These are phyloP conservation scores for Papilio demoleus DNA, from an alignment of 2,888 invertebrate species.

Conservation along the genomic window DNA sequence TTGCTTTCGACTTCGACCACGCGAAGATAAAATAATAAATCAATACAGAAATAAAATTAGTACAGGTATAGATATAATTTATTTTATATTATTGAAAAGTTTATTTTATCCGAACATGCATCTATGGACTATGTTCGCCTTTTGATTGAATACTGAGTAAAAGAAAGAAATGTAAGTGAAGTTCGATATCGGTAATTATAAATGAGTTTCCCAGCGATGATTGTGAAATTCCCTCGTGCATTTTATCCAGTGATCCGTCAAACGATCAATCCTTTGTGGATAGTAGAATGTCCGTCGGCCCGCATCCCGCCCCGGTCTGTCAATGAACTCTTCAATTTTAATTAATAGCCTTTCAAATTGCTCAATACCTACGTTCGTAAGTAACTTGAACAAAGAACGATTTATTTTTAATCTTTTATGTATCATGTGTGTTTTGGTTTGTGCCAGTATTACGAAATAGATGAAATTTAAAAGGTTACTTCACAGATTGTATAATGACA, in stretches of 20 bases:
- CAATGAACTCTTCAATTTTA: conserved; percentile 51
- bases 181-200: neutral
- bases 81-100: no score
- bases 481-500: conserved; percentile 25
- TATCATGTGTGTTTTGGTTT: neutral
- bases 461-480: conserved; percentile 20
- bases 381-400: conserved; percentile 11
- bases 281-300: conserved; percentile 47
- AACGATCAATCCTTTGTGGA: conserved; percentile 46
- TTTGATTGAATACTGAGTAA: neutral
- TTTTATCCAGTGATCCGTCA: conserved; percentile 49
- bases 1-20: no score
- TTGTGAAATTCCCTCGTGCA: conserved; percentile 31
- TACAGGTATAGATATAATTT: no score
- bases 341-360: conserved; percentile 44
- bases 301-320: conserved; percentile 51
- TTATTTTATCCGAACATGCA: no score
- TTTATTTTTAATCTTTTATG: conserved; percentile 11
- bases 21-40: no score
- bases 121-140: neutral
- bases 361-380: conserved; percentile 35
- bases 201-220: conserved; percentile 13
- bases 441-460: conserved; percentile 12
- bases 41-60: no score
- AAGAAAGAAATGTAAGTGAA: conserved; percentile 6